phyloP scores from a whole-genome alignment of 2,888 invertebrate species.

The Drosophila monieri region DNA sequence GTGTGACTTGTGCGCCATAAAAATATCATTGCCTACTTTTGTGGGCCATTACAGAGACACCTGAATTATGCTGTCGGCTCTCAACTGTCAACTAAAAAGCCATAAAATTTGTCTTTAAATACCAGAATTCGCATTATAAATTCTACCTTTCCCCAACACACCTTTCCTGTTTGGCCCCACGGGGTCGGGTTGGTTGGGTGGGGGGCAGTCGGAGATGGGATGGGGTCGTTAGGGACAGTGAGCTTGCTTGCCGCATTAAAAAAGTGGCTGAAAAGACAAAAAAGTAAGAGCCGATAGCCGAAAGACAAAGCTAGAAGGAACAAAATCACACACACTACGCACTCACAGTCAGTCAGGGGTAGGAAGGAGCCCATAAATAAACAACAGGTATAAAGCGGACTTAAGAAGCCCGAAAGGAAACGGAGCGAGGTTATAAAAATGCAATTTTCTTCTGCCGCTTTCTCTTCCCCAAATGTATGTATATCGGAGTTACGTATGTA shows the following conservation, averaged over 20 bases:
- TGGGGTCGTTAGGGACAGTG: conserved; percentile 31
- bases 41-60: conserved; percentile 12
- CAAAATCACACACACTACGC: conserved; percentile 12
- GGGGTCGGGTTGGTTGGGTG: conserved; percentile 12
- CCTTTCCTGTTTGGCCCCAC: conserved; percentile 20
- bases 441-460: conserved; percentile 48
- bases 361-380: conserved; percentile 63
- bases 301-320: conserved; percentile 36
- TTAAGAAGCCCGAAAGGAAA: conserved; percentile 58
- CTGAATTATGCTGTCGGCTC: conserved; percentile 15
- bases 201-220: too few relatives aligned
- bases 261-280: conserved; percentile 3
- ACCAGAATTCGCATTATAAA: conserved; percentile 32
- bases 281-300: conserved; percentile 34
- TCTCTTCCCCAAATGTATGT: not conserved
- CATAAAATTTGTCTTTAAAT: conserved; percentile 50
- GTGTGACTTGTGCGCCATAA: not conserved
- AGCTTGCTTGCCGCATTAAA: conserved; percentile 34
- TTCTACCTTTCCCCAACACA: conserved; percentile 14
- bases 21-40: conserved; percentile 12
- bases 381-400: conserved; percentile 65
- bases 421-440: conserved; percentile 57
- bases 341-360: not conserved
- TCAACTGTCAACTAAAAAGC: conserved; percentile 48
- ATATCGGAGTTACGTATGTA: not conserved